phyloP scores from a whole-genome alignment of 2,888 invertebrate genomes.

The Halictus ligatus region DNA sequence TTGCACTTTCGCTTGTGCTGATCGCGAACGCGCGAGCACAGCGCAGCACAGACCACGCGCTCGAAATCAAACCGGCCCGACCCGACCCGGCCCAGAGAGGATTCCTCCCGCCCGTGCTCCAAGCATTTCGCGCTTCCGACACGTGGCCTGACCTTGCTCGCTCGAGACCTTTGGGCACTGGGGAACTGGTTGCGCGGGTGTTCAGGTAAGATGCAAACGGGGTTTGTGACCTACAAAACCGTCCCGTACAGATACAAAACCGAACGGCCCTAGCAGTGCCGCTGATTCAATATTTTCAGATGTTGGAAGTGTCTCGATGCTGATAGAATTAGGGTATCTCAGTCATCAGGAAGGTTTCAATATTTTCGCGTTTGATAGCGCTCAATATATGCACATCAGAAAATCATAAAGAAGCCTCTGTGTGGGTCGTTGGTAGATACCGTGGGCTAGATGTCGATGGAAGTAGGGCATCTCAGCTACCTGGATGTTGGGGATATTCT shows the following conservation, averaged over 20 bases:
- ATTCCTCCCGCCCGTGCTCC: background rate
- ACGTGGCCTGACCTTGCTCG: background rate
- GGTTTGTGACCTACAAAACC: slow-evolving; percentile 9
- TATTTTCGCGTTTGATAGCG: no score
- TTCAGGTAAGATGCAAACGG: slow-evolving; percentile 1
- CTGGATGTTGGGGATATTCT: background rate
- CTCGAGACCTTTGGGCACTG: background rate
- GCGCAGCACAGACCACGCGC: background rate
- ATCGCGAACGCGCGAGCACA: slow-evolving; percentile 42
- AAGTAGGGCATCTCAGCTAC: background rate
- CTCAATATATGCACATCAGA: no score
- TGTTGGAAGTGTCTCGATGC: no score
- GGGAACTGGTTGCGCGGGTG: slow-evolving; percentile 6
- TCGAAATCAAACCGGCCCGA: background rate
- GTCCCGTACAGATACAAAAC: background rate
- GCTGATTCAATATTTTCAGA: background rate
- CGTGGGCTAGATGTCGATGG: background rate
- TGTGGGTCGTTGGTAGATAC: background rate
- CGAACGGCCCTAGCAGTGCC: background rate
- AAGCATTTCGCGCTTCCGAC: background rate
- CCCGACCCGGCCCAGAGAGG: background rate
- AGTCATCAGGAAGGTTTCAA: no score
- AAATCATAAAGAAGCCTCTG: background rate
- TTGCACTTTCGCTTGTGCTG: slow-evolving; percentile 78
- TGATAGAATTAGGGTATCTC: no score